phyloP scores from a whole-genome alignment of 2,797 vertebrate genomes.

The Semaprochilodus insignis region DNA sequence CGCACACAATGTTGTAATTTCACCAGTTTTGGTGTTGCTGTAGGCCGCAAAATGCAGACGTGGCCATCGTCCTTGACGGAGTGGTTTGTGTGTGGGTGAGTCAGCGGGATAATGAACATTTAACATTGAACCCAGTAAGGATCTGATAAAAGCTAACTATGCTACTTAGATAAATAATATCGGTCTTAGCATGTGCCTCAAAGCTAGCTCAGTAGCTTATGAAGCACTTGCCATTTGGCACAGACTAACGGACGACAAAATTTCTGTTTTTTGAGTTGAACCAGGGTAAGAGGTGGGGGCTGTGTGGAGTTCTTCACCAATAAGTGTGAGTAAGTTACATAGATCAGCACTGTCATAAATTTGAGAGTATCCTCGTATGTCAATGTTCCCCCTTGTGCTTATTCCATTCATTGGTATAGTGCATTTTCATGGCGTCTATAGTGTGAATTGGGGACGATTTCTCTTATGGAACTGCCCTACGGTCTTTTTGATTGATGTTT shows the following conservation, averaged over 20 bases:
- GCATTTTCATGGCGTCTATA: not conserved
- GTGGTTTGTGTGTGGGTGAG: not conserved
- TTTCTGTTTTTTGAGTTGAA: not conserved
- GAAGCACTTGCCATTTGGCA: constrained; percentile 1
- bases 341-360: not conserved
- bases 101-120: not conserved
- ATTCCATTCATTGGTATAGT: not conserved
- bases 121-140: not conserved
- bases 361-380: not conserved
- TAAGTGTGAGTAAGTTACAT: not conserved
- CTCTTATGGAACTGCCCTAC: not conserved
- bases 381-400: not conserved
- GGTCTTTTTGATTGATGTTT: not conserved
- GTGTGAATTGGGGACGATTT: not conserved
- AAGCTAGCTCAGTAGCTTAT: not conserved
- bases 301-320: no score
- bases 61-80: not conserved
- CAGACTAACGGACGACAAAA: not conserved
- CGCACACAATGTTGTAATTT: not conserved
- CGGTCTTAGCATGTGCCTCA: constrained; percentile 5
- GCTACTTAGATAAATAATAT: not conserved
- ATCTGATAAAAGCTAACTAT: not conserved
- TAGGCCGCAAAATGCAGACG: not conserved
- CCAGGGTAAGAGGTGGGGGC: no score
- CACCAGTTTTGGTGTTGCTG: not conserved